Percentiles rank a stretch among this genome's conserved stretches.
These are phyloP conservation scores for Scrobipalpa atriplicella DNA, from an alignment of 2,888 invertebrate genomes.

Conservation along the genomic window DNA sequence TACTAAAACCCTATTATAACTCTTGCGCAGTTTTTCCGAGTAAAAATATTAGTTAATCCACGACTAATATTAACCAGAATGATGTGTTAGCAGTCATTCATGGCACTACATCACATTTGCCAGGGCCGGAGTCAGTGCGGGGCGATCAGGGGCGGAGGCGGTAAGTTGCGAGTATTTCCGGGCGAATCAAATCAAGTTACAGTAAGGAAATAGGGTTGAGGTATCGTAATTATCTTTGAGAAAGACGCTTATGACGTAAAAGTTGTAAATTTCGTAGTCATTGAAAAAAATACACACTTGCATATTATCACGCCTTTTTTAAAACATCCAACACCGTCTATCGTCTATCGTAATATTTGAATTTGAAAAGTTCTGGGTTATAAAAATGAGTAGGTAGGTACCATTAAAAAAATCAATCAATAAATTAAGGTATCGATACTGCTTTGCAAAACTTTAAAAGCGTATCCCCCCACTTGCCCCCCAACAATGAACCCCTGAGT, in stretches of 20 bases:
- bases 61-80: conserved; percentile 33
- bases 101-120: conserved; percentile 5
- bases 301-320: too few species aligned
- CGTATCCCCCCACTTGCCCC: neutral
- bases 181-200: neutral
- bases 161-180: conserved; percentile 1
- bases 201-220: neutral
- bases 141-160: neutral
- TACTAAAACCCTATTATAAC: conserved; percentile 1
- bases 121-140: conserved; percentile 13
- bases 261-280: too few species aligned
- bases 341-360: too few species aligned
- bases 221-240: neutral
- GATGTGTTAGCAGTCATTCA: conserved; percentile 22
- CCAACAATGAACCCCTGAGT: conserved; percentile 22
- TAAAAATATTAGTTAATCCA: conserved; percentile 41
- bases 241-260: neutral
- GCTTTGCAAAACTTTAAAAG: too few species aligned
- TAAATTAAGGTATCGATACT: too few species aligned
- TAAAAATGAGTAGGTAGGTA: too few species aligned
- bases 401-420: too few species aligned
- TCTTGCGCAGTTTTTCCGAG: conserved; percentile 31
- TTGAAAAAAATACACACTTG: too few species aligned
- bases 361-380: too few species aligned
- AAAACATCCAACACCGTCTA: too few species aligned